phyloP scores from a whole-genome alignment of 2,797 vertebrate species.

The Lithobates pipiens region DNA sequence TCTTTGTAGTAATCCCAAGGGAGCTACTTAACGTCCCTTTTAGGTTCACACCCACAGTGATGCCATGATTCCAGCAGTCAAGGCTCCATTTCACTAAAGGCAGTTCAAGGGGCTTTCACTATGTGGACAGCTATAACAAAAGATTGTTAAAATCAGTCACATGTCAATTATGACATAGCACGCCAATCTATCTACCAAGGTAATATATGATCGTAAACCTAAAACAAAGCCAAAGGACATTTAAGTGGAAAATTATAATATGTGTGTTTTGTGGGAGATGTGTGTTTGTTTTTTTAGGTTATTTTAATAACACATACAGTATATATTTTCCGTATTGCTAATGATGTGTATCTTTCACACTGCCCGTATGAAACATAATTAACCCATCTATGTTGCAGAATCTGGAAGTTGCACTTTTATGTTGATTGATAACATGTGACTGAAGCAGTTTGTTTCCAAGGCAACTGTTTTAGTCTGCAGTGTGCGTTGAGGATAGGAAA shows the following conservation, averaged over 20 bases:
- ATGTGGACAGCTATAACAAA: no score
- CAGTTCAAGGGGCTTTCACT: no score
- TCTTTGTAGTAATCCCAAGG: no score
- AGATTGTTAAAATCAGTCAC: background rate
- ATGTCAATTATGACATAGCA: background rate
- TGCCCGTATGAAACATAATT: slow-evolving; percentile 30
- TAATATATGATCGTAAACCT: background rate
- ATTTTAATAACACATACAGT: background rate
- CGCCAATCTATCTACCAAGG: background rate
- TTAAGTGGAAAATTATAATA: background rate
- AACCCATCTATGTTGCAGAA: slow-evolving; percentile 24
- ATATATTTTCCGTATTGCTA: background rate
- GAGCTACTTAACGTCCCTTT: no score
- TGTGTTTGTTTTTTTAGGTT: background rate
- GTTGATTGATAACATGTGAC: slow-evolving; percentile 60
- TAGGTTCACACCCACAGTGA: no score
- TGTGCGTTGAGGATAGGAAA: slow-evolving; percentile 48
- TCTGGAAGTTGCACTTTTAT: slow-evolving; percentile 53
- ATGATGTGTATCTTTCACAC: background rate
- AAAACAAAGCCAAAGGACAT: background rate
- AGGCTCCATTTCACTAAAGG: no score
- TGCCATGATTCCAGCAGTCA: no score
- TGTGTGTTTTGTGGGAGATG: background rate
- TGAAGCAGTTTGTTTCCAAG: slow-evolving; percentile 57
- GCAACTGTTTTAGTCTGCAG: slow-evolving; percentile 46